Conservation (phyloP, 2,888 invertebrate species). For the Agrotis puta region DNA sequence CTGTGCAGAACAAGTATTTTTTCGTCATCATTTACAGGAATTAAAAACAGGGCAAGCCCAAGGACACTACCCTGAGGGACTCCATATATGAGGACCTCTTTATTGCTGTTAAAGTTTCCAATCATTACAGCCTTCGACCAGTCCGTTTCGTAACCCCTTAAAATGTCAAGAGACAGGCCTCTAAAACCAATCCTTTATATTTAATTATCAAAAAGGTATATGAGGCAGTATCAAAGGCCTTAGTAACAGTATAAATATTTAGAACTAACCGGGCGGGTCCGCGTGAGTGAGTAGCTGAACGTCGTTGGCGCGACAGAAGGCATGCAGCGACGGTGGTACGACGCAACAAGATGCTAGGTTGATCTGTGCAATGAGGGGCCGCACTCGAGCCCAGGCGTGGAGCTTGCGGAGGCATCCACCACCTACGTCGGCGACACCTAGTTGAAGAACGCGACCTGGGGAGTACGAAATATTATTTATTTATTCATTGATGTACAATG, state of each 20-base stretch:
- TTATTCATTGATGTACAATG: too few relatives aligned
- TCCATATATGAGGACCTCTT: not conserved
- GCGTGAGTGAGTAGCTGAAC: conserved; percentile 98
- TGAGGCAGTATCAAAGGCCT: conserved; percentile 1
- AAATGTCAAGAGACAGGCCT: not conserved
- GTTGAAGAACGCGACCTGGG: conserved; percentile 91
- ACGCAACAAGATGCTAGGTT: conserved; percentile 98
- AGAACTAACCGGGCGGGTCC: conserved; percentile 95
- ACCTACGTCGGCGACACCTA: conserved; percentile 98
- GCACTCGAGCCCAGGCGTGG: conserved; percentile 94
- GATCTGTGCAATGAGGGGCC: conserved; percentile 97
- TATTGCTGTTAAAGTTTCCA: not conserved
- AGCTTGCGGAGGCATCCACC: conserved; percentile 94
- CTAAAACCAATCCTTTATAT: not conserved
- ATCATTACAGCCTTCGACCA: not conserved
- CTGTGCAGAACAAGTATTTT: not conserved
- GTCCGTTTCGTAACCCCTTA: not conserved
- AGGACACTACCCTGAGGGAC: not conserved
- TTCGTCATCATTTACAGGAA: too few relatives aligned
- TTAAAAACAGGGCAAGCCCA: not conserved
- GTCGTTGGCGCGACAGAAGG: conserved; percentile 97
- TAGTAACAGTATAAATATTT: not conserved
- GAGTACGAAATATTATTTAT: too few relatives aligned
- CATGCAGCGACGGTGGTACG: conserved; percentile 97
- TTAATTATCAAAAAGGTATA: not conserved